A percentile compares a stretch with the other conserved stretches of the same genome.
These are phyloP conservation scores for Lycia hirtaria DNA, from an alignment of 2,888 invertebrate species.

Conservation along the genomic window DNA sequence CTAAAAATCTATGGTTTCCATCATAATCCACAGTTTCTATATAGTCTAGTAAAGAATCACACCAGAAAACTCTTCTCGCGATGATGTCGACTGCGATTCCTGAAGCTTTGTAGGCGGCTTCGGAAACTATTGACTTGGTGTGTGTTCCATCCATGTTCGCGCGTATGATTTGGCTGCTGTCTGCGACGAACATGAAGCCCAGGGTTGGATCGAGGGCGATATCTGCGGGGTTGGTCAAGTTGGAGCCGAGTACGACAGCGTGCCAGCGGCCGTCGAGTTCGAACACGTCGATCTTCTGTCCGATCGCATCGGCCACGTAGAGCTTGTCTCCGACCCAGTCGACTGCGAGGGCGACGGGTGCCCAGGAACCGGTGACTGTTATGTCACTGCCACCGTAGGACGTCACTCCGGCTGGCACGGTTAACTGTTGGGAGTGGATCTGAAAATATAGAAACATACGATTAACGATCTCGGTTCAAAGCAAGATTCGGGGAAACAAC, in stretches of 20 bases:
- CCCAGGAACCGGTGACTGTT: slow-evolving; percentile 93
- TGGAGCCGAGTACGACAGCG: slow-evolving; percentile 95
- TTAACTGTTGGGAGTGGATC: slow-evolving; percentile 87
- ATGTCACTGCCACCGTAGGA: slow-evolving; percentile 87
- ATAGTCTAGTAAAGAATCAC: slow-evolving; percentile 97
- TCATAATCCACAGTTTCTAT: slow-evolving; percentile 98
- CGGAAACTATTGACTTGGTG: slow-evolving; percentile 92
- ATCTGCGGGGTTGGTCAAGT: slow-evolving; percentile 95
- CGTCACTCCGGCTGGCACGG: slow-evolving; percentile 69
- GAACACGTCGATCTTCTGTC: slow-evolving; percentile 96
- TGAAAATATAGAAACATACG: slow-evolving; percentile 48
- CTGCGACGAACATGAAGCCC: slow-evolving; percentile 95
- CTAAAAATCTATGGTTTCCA: slow-evolving; percentile 92
- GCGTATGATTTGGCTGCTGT: slow-evolving; percentile 90
- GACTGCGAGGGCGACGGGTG: slow-evolving; percentile 95
- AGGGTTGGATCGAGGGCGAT: slow-evolving; percentile 96
- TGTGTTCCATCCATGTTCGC: slow-evolving; percentile 98
- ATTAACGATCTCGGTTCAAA: background rate
- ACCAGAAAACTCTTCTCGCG: slow-evolving; percentile 96
- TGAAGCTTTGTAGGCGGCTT: slow-evolving; percentile 97
- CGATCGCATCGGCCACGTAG: slow-evolving; percentile 96
- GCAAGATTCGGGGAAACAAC: too few species aligned
- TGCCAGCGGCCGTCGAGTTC: slow-evolving; percentile 94
- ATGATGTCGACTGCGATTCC: slow-evolving; percentile 97
- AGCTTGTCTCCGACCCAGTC: slow-evolving; percentile 99